Evolutionary conservation across 2,888 invertebrate species (phyloP).

Genomic region (Limenitis camilla): DNA sequence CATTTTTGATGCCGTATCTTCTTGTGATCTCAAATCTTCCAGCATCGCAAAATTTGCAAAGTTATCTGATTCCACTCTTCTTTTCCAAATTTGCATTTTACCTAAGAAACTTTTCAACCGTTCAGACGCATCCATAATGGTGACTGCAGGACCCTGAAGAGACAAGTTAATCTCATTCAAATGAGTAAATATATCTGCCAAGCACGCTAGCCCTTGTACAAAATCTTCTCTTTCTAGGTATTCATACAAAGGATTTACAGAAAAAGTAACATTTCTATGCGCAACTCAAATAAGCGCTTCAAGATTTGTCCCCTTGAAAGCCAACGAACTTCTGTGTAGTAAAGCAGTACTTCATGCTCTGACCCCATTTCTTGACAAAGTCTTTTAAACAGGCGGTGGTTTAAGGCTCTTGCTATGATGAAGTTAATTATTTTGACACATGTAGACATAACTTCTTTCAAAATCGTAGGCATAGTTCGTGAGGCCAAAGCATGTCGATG

Average conservation of each 20-base stretch:
- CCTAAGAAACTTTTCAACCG: background rate
- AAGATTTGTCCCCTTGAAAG: constrained; percentile 27
- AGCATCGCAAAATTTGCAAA: background rate
- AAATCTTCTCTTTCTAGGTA: background rate
- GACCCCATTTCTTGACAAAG: constrained; percentile 29
- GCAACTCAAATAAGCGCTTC: constrained; percentile 25
- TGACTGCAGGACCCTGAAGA: constrained; percentile 11
- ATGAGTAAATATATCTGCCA: constrained; percentile 11
- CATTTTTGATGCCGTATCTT: background rate
- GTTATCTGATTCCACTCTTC: background rate
- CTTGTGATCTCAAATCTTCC: background rate
- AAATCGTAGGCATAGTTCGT: constrained; percentile 19
- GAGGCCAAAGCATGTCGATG: constrained; percentile 20
- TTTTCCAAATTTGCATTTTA: background rate
- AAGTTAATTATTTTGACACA: constrained; percentile 25
- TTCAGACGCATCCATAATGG: constrained; percentile 1
- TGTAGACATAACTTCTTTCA: constrained; percentile 22
- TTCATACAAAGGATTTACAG: constrained; percentile 4
- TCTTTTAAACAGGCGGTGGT: constrained; percentile 26
- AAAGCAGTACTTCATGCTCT: constrained; percentile 4
- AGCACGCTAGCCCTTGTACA: constrained; percentile 10
- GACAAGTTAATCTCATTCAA: constrained; percentile 14
- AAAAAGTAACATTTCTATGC: constrained; percentile 19
- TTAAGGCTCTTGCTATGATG: constrained; percentile 24
- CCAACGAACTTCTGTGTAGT: constrained; percentile 25